These are phyloP conservation scores for Sebastes hubbsi DNA, from an alignment of 2,797 vertebrate species.

Conservation along the genomic window DNA sequence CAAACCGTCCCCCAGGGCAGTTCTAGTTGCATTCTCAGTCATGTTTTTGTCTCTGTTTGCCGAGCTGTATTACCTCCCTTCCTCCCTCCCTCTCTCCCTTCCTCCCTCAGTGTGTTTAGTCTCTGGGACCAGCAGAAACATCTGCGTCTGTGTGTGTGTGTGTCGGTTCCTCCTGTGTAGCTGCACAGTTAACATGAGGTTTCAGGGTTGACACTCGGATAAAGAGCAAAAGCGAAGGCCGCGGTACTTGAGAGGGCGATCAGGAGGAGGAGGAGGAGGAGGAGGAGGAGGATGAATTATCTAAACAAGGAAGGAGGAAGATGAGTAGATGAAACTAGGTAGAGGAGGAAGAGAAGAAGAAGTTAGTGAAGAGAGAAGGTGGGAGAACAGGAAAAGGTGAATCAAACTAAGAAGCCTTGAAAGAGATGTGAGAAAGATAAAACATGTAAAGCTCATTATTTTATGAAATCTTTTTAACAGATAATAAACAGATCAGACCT, in stretches of 20 bases:
- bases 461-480: not conserved
- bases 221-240: conserved; percentile 29
- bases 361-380: not conserved
- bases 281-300: not conserved
- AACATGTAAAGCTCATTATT: not conserved
- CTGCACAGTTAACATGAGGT: not conserved
- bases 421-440: not conserved
- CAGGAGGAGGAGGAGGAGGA: not conserved
- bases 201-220: conserved; percentile 40
- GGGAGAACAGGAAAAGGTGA: not conserved
- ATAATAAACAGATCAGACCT: not conserved
- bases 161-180: not conserved
- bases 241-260: not conserved
- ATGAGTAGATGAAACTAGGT: not conserved
- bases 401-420: not conserved
- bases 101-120: conserved; percentile 62
- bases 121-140: conserved; percentile 49
- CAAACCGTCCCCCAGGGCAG: not conserved
- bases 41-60: conserved; percentile 57
- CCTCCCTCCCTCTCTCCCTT: not conserved
- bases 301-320: not conserved
- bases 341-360: not conserved
- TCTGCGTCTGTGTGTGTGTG: conserved; percentile 15
- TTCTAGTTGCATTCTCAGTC: conserved; percentile 19
- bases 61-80: conserved; percentile 26